Conservation (phyloP, 1,140 invertebrate species). For the Drosophila watanabei region DNA sequence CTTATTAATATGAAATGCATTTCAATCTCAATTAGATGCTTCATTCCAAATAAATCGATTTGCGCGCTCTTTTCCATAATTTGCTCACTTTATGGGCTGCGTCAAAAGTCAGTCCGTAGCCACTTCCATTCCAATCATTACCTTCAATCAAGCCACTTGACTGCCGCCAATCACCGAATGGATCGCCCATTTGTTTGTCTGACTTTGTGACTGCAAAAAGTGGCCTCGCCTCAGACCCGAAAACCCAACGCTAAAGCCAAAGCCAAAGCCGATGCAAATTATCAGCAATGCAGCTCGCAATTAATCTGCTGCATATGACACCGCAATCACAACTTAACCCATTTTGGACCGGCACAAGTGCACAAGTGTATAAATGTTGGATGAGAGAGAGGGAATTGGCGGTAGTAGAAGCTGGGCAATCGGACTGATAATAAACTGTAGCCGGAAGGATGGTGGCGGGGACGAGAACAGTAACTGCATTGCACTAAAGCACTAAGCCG, state of each 20-base stretch:
- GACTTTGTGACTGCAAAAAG: conserved; percentile 49
- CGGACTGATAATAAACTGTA: conserved; percentile 73
- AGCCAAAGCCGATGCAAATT: conserved; percentile 57
- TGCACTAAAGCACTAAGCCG: conserved; percentile 80
- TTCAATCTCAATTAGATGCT: conserved; percentile 13
- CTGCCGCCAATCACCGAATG: conserved; percentile 61
- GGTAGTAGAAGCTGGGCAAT: conserved; percentile 22
- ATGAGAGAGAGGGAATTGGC: conserved; percentile 1
- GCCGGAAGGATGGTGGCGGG: conserved; percentile 40
- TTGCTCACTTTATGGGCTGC: conserved; percentile 36
- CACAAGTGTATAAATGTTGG: conserved; percentile 32
- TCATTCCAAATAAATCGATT: neutral
- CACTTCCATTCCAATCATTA: conserved; percentile 28
- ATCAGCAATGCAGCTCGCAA: conserved; percentile 80
- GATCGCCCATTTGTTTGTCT: conserved; percentile 62
- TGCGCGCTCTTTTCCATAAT: conserved; percentile 19
- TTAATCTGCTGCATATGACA: conserved; percentile 82
- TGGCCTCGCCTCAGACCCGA: neutral
- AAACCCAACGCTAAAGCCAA: conserved; percentile 17
- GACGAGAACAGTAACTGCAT: conserved; percentile 46
- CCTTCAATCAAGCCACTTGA: conserved; percentile 47
- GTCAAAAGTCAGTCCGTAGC: conserved; percentile 39
- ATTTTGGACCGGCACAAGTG: conserved; percentile 45
- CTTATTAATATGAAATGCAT: neutral
- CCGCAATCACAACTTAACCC: conserved; percentile 77